Base-by-base conservation (phyloP, 2,113 vertebrate genomes). In the Actenoides lindsayi region DNA sequence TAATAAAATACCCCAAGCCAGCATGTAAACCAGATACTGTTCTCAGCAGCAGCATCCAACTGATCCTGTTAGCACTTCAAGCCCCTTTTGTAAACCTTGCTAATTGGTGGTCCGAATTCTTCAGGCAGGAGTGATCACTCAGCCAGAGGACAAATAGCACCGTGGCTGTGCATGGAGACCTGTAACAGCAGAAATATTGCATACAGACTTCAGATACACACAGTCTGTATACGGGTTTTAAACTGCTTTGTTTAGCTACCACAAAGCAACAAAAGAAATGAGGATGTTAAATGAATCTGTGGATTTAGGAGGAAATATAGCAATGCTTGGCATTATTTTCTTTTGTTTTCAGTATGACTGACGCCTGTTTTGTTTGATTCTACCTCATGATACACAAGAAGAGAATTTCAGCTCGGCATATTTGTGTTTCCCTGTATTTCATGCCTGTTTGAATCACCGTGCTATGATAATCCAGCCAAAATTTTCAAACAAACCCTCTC, bases 1-100 rank as follows among this genome's bases (percentile, higher is more conserved):
- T 90, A 93, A 87, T 76, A 93, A 91, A 93, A 39, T 77, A 86
- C 44, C 69, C 82, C 90, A 57, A 81, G 73, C n/a, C 42, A 30
- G 81, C 77, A n/a, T 14, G 3, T 62, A 50, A 85, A 6, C 54
- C 79, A 69, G 82, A 87, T 51, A 44, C 85, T 68, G 44, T 67
- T 89, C 90, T 80, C 60, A 56, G 86, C 77, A 75, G 75, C 90
- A 87, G 56, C 56, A 69, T 60, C 68, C 75, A 31, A 4, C 41
- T 78, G 94, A 92, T 94, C 83, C 83, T 71, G 70, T 89, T 93
- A 76, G 77, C 12, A 16, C 65, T 93, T 83, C 39, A 35, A 67
- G 77, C 62, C 63, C 60, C 21, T 48, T 94, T 25, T 87, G 62
- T 74, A 89, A 92, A 74, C 67, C 67, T 68, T n/a, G 64, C 48